phyloP scores from a whole-genome alignment of 2,888 invertebrate species.

The Acheta domesticus region DNA sequence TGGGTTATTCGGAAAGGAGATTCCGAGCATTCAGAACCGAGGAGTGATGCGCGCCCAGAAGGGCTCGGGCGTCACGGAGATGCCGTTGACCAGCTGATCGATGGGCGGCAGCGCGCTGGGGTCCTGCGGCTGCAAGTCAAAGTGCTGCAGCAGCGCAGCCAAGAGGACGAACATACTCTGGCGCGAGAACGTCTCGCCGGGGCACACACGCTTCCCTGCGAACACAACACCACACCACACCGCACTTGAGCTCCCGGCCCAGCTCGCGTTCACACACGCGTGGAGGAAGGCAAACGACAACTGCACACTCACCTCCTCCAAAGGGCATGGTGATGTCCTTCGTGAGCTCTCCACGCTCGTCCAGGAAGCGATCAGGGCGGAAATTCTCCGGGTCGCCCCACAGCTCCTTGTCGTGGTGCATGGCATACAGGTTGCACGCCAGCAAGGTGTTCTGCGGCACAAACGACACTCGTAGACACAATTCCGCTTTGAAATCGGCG shows the following conservation, averaged over 20 bases:
- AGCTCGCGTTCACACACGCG: no score
- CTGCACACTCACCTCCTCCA: constrained; percentile 58
- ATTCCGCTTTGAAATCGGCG: no score
- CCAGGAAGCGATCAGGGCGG: constrained; percentile 63
- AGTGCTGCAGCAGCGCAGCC: constrained; percentile 61
- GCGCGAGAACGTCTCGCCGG: constrained; percentile 68
- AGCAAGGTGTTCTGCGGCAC: constrained; percentile 52
- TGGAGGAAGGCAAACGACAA: no score
- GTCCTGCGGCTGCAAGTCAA: constrained; percentile 40
- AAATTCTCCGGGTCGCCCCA: constrained; percentile 67
- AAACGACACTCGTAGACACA: no score
- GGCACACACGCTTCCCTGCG: constrained; percentile 62
- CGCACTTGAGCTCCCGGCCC: no score
- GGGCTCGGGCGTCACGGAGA: no score
- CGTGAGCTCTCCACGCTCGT: constrained; percentile 53
- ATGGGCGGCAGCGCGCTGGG: no score
- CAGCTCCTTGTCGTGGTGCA: constrained; percentile 55
- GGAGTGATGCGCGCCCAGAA: no score
- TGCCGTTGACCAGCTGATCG: no score
- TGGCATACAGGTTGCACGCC: constrained; percentile 53
- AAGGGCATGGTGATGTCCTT: constrained; percentile 62
- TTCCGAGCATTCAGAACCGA: no score
- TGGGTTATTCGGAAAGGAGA: no score
- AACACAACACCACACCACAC: no score
- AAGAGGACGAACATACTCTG: constrained; percentile 62